phyloP scores from a whole-genome alignment of 2,888 invertebrate species.

The Diploptera punctata region DNA sequence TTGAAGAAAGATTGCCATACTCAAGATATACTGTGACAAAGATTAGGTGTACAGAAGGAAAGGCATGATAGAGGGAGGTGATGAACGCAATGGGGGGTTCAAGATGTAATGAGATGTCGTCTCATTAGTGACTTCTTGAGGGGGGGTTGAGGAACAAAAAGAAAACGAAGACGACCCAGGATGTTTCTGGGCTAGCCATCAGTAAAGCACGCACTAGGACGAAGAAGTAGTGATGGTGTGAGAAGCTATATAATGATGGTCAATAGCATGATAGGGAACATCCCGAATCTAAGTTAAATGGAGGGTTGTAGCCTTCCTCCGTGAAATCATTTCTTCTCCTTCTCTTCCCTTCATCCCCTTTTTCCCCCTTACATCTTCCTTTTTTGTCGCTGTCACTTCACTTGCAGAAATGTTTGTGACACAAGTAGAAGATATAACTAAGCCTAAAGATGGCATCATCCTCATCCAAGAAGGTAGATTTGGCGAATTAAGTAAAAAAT shows the following conservation, averaged over 20 bases:
- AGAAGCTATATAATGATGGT: conserved; percentile 18
- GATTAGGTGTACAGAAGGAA: no score
- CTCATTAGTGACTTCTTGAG: conserved; percentile 33
- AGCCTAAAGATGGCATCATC: not conserved
- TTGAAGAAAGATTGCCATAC: no score
- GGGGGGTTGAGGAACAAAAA: not conserved
- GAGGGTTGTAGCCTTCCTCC: not conserved
- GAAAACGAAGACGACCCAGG: not conserved
- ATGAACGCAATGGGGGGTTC: not conserved
- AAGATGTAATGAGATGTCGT: conserved; percentile 32
- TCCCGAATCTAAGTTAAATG: conserved; percentile 9
- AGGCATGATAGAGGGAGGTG: no score
- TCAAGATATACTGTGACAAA: no score
- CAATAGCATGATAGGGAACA: conserved; percentile 25
- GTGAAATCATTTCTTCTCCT: not conserved
- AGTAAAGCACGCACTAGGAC: conserved; percentile 1
- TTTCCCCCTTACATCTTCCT: no score
- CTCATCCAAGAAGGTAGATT: not conserved
- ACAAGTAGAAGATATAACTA: not conserved
- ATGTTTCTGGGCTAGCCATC: not conserved
- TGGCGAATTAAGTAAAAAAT: not conserved
- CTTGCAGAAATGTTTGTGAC: not conserved
- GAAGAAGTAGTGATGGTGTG: not conserved
- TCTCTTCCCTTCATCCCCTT: not conserved
- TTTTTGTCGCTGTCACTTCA: not conserved